These are phyloP conservation scores for Callipepla squamata DNA, from an alignment of 2,113 vertebrate species.

Conservation along the genomic window DNA sequence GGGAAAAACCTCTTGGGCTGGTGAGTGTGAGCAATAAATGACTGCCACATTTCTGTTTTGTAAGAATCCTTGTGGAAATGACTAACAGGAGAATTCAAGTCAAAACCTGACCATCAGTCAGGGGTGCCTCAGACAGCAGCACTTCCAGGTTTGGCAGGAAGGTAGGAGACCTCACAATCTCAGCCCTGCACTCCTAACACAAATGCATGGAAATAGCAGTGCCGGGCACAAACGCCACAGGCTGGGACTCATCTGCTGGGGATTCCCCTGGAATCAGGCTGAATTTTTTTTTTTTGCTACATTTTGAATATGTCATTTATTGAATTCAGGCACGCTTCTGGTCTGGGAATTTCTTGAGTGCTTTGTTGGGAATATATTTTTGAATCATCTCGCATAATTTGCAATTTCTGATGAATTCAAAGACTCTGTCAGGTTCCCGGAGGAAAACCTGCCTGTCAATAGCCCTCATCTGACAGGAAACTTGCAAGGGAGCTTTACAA, in stretches of 20 bases:
- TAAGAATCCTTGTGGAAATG: background rate
- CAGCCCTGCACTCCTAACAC: background rate
- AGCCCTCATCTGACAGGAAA: constrained; percentile 1
- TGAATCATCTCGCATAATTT: background rate
- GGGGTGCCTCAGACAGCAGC: background rate
- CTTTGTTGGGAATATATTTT: background rate
- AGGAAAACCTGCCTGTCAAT: constrained; percentile 25
- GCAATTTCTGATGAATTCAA: constrained; percentile 34
- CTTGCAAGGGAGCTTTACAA: background rate
- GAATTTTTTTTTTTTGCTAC: background rate
- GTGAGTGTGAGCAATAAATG: fast-evolving
- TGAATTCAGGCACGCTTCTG: background rate
- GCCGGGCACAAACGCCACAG: background rate
- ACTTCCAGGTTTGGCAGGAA: background rate
- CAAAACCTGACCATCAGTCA: background rate
- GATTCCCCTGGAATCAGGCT: background rate
- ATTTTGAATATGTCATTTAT: background rate
- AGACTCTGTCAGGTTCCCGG: background rate
- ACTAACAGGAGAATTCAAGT: background rate
- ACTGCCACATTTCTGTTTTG: background rate
- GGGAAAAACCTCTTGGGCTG: background rate
- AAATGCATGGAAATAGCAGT: background rate
- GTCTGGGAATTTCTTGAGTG: background rate
- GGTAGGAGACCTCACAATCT: background rate
- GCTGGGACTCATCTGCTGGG: background rate